Evolutionary conservation across 2,113 vertebrate genomes (phyloP), one percentile per base, ranked within the genome.

Genomic region (Lates calcarifer): DNA sequence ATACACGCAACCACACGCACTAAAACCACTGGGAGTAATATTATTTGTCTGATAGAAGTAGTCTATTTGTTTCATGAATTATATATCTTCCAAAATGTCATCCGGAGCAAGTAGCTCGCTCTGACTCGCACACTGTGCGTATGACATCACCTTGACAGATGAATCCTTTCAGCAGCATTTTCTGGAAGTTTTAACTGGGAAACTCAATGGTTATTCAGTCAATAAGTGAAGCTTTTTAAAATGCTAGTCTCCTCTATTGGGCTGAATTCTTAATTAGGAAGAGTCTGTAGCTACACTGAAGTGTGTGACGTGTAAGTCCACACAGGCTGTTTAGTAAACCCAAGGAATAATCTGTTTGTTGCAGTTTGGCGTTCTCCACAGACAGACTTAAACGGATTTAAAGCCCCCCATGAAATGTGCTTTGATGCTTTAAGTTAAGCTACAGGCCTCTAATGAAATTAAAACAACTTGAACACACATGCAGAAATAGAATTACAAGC

Each of bases 161-260:
- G 83, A 83, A 79, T 78, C 81, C 79, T 77, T 49, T 78, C 62
- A 87, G 43, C 70, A 55, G 75, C 55, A 66, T 65, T 82, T 74
- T 29, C 79, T 76, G 71, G 79, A 88, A 85, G 79, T 89, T 92
- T 80, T 79, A 82, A 90, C 57, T 51, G 82, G 75, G 77, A 95
- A 94, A 86, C 89, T 77, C 79, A 95, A 95, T 94, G 95, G 94
- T 96, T 91, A 93, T 70, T 89, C 88, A 93, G 96, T 97, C 96
- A 95, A 97, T 97, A 96, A 93, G 95, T 93, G 91, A 92, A 95
- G 91, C 92, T 88, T 94, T 93, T 96, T 95, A 96, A 95, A 58
- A 95, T 90, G 94, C 94, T 24, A 93, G 90, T 94, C 94, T 95
- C 94, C 93, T 95, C 94, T 92, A 83, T 77, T 68, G 86, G 58